These are phyloP conservation scores for Indicator maculatus DNA, from an alignment of 2,113 vertebrate genomes.

Conservation along the genomic window DNA sequence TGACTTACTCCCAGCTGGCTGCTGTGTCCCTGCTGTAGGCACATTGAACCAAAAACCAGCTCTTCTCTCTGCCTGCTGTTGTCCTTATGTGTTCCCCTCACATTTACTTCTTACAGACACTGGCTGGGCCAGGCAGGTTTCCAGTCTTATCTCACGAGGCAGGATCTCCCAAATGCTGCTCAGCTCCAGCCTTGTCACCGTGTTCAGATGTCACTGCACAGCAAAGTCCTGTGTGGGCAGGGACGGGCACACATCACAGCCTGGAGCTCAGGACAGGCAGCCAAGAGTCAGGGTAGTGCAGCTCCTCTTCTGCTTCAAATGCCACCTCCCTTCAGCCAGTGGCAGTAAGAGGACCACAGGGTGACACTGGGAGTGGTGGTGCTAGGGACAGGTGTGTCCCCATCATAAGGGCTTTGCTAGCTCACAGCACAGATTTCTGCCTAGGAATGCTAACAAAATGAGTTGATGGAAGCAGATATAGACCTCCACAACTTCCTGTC, in stretches of 20 bases:
- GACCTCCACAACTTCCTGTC: rapidly evolving
- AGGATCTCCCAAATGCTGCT: rapidly evolving
- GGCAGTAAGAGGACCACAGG: neutral
- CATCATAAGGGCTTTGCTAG: neutral
- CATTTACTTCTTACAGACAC: rapidly evolving
- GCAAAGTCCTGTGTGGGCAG: neutral
- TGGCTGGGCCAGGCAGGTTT: neutral
- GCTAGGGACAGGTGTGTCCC: neutral
- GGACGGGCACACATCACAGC: rapidly evolving
- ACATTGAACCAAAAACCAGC: neutral
- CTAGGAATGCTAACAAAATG: neutral
- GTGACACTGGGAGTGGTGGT: neutral
- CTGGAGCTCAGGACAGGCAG: neutral
- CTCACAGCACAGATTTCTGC: neutral
- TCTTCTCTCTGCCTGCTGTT: neutral
- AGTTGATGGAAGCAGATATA: neutral
- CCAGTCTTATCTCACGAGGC: neutral
- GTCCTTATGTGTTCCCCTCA: neutral
- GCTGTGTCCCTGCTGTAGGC: neutral
- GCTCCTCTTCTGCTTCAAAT: neutral
- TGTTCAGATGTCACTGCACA: rapidly evolving
- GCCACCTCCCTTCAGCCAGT: neutral
- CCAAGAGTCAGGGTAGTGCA: neutral
- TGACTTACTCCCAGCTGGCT: neutral
- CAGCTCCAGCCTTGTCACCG: neutral